phyloP scores from a whole-genome alignment of 1,140 invertebrate genomes.

The Himalopsyche phryganea region DNA sequence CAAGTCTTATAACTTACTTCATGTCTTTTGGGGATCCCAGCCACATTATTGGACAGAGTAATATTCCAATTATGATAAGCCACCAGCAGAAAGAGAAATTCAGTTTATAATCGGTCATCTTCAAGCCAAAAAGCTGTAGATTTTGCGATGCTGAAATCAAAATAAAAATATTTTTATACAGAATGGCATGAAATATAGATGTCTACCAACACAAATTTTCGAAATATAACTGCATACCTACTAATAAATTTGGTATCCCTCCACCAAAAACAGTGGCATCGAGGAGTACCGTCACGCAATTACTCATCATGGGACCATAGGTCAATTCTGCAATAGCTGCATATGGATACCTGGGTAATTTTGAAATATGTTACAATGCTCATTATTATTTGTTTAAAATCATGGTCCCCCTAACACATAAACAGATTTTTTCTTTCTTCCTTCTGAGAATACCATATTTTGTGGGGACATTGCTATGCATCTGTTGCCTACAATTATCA shows the following conservation, averaged over 20 bases:
- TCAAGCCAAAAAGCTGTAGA: slow-evolving; percentile 67
- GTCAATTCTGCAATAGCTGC: slow-evolving; percentile 72
- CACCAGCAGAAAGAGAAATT: slow-evolving; percentile 73
- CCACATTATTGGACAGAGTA: slow-evolving; percentile 75
- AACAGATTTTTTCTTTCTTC: no score
- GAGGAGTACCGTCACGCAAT: slow-evolving; percentile 63
- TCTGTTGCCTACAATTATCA: no score
- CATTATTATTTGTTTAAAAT: no score
- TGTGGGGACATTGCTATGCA: no score
- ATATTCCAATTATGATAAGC: slow-evolving; percentile 65
- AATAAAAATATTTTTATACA: not conserved
- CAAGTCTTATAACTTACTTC: slow-evolving; percentile 73
- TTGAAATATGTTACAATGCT: no score
- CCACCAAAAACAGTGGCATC: slow-evolving; percentile 71
- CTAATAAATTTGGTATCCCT: slow-evolving; percentile 72
- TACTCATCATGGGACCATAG: slow-evolving; percentile 57
- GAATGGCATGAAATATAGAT: not conserved
- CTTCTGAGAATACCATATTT: no score
- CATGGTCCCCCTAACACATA: no score
- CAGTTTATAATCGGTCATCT: slow-evolving; percentile 58
- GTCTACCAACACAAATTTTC: not conserved
- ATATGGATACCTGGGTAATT: slow-evolving; percentile 62
- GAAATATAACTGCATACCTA: slow-evolving; percentile 53
- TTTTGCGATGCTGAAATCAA: slow-evolving; percentile 66
- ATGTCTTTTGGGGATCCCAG: slow-evolving; percentile 80